Evolutionary conservation across 2,888 invertebrate species (phyloP).

Genomic region (Noctua pronuba): DNA sequence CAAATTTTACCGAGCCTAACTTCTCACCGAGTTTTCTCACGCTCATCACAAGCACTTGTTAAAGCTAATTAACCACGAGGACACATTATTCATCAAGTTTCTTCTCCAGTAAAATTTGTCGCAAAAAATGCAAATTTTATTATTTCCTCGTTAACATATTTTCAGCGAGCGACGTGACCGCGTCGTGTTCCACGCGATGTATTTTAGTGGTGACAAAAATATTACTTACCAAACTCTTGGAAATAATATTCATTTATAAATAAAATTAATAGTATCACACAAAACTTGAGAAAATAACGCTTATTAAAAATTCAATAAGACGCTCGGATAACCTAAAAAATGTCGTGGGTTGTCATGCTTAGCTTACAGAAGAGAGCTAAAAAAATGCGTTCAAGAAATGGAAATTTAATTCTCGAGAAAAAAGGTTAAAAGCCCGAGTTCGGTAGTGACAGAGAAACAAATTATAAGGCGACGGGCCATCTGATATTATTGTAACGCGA

Average conservation of each 20-base stretch:
- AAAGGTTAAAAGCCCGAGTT: constrained; percentile 20
- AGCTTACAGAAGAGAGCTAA: constrained; percentile 21
- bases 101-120: constrained; percentile 23
- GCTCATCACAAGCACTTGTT: constrained; percentile 25
- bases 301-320: constrained; percentile 55
- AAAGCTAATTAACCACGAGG: constrained; percentile 34
- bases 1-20: background rate
- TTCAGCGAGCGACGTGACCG: constrained; percentile 17
- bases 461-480: constrained; percentile 34
- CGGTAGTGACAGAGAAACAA: background rate
- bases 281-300: constrained; percentile 57
- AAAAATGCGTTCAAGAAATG: constrained; percentile 48
- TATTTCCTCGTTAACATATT: constrained; percentile 33
- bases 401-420: constrained; percentile 18
- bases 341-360: constrained; percentile 45
- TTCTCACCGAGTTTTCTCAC: constrained; percentile 29
- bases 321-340: constrained; percentile 52
- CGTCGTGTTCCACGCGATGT: constrained; percentile 12
- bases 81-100: constrained; percentile 44
- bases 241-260: constrained; percentile 59
- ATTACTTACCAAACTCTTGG: constrained; percentile 49
- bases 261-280: constrained; percentile 49
- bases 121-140: constrained; percentile 31
- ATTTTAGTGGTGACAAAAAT: constrained; percentile 18
- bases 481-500: constrained; percentile 48